Conservation (phyloP, 2,888 invertebrate genomes). For the Lepidocyrtoides sp. region DNA sequence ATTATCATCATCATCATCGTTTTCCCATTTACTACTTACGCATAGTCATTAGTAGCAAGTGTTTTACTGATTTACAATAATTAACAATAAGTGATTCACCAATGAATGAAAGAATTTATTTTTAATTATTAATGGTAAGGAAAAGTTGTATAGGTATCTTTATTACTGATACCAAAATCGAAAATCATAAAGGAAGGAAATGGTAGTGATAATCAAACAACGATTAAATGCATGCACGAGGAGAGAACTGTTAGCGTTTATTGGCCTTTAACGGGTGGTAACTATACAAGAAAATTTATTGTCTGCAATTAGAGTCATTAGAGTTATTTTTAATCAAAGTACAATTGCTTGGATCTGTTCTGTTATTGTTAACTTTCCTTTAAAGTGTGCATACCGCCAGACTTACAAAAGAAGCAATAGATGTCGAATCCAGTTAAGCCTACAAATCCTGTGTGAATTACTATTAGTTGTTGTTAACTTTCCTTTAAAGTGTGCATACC, state of each 20-base stretch:
- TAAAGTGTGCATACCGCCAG: slow-evolving; percentile 7
- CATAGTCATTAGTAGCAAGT: slow-evolving; percentile 8
- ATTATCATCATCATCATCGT: background rate
- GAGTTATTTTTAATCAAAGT: slow-evolving; percentile 14
- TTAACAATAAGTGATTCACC: background rate
- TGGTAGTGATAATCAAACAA: background rate
- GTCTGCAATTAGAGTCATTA: background rate
- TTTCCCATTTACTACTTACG: too few species aligned
- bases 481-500: slow-evolving; percentile 15
- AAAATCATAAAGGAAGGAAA: background rate
- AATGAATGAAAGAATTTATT: slow-evolving; percentile 70
- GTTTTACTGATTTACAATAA: background rate
- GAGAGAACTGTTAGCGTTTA: background rate
- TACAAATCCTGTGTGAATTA: too few species aligned
- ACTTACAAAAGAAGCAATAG: too few species aligned
- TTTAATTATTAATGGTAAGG: slow-evolving; percentile 40
- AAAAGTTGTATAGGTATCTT: background rate
- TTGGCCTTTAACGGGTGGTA: background rate
- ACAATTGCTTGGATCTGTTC: slow-evolving; percentile 52
- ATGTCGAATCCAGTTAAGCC: too few species aligned
- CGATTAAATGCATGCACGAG: too few species aligned
- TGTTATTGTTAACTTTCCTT: background rate
- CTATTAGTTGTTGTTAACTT: background rate
- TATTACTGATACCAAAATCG: background rate
- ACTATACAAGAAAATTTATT: background rate